phyloP scores from a whole-genome alignment of 1,140 invertebrate species.

The Drosophila pachea region DNA sequence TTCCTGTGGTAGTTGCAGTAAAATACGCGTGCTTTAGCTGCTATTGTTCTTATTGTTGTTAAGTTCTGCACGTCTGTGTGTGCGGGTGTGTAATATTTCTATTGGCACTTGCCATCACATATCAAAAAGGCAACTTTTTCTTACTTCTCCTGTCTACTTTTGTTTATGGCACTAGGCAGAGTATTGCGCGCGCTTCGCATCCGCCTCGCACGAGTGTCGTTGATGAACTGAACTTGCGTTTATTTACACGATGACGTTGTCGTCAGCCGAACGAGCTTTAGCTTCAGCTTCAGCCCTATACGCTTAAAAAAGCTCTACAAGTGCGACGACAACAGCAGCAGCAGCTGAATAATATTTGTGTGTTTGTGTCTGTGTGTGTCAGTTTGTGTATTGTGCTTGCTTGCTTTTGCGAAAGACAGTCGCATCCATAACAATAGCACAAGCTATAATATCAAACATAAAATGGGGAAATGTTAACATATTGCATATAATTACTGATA shows the following conservation, averaged over 20 bases:
- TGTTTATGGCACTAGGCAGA: slow-evolving; percentile 34
- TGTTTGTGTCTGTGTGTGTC: not conserved
- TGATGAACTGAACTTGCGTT: slow-evolving; percentile 51
- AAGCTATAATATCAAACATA: not conserved
- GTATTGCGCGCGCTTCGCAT: slow-evolving; percentile 35
- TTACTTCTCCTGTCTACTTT: slow-evolving; percentile 36
- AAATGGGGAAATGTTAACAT: not conserved
- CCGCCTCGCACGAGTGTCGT: slow-evolving; percentile 49
- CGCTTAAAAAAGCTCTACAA: slow-evolving; percentile 45
- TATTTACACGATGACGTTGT: slow-evolving; percentile 49
- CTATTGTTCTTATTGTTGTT: slow-evolving; percentile 5
- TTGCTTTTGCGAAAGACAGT: slow-evolving; percentile 7
- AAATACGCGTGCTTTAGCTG: slow-evolving; percentile 31
- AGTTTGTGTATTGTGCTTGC: slow-evolving; percentile 26
- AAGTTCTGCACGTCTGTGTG: no score
- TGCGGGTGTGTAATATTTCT: not conserved
- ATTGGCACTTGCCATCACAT: slow-evolving; percentile 4
- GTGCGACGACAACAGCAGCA: slow-evolving; percentile 37
- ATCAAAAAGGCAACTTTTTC: slow-evolving; percentile 26
- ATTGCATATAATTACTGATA: not conserved
- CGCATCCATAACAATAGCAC: slow-evolving; percentile 10
- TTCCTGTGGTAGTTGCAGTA: slow-evolving; percentile 1
- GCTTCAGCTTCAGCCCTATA: slow-evolving; percentile 36
- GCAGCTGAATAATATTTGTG: slow-evolving; percentile 32
- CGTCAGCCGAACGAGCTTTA: slow-evolving; percentile 30